A percentile compares a stretch with the other conserved stretches of the same genome.
phyloP scores from a whole-genome alignment of 2,888 invertebrate species.

The Rhagium mordax region DNA sequence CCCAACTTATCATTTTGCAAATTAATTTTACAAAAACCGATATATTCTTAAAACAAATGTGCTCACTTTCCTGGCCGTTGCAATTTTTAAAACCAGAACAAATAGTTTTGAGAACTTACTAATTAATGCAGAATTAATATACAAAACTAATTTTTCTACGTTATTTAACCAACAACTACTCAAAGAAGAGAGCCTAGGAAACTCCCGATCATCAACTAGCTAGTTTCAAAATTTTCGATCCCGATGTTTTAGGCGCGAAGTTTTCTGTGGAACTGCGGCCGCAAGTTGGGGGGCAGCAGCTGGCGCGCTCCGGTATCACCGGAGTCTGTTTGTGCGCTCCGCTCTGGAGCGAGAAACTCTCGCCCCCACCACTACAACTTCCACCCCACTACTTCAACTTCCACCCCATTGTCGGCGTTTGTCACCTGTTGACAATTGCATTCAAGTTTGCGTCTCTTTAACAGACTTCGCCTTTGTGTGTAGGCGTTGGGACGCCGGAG shows the following conservation, averaged over 20 bases:
- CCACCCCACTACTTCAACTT: conserved; percentile 28
- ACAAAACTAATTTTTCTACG: not conserved
- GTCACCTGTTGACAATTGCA: conserved; percentile 62
- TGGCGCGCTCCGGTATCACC: conserved; percentile 51
- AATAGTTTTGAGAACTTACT: conserved; percentile 21
- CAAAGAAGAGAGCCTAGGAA: not conserved
- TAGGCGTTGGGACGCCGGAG: conserved; percentile 11
- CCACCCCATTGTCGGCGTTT: conserved; percentile 50
- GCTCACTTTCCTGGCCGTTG: not conserved
- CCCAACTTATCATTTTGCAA: too few species aligned
- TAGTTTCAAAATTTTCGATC: conserved; percentile 20
- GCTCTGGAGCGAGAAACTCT: conserved; percentile 38
- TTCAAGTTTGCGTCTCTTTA: conserved; percentile 28
- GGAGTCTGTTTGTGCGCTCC: conserved; percentile 52
- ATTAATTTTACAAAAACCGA: too few species aligned
- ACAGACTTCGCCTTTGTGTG: conserved; percentile 20
- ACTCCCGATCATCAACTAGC: not conserved
- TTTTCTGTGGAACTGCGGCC: conserved; percentile 33
- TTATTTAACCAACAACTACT: not conserved
- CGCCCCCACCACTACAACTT: conserved; percentile 36
- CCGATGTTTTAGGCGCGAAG: conserved; percentile 37
- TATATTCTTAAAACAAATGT: too few species aligned
- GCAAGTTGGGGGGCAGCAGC: conserved; percentile 14
- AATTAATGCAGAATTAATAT: conserved; percentile 5
- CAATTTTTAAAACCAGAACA: not conserved